phyloP scores from a whole-genome alignment of 2,888 invertebrate genomes.

The Tenodera sinensis region DNA sequence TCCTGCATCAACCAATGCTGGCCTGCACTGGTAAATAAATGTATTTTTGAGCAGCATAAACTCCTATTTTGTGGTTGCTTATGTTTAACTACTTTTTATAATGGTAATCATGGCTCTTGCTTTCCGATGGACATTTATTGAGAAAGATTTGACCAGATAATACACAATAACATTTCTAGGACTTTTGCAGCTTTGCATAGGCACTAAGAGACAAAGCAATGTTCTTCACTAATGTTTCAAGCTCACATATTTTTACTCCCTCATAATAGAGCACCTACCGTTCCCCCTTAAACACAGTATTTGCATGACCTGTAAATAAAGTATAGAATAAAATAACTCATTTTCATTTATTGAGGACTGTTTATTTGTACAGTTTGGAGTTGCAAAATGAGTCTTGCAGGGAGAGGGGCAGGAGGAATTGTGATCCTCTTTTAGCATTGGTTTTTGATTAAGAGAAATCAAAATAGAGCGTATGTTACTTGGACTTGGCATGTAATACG shows the following conservation, averaged over 20 bases:
- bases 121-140: background rate
- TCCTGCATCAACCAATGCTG: background rate
- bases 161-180: background rate
- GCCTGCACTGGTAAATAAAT: background rate
- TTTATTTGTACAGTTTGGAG: background rate
- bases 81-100: background rate
- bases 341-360: background rate
- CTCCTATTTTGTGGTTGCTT: background rate
- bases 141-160: background rate
- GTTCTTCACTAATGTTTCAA: background rate
- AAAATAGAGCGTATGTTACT: background rate
- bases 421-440: background rate
- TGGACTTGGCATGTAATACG: background rate
- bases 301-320: constrained; percentile 1
- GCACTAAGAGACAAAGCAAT: background rate
- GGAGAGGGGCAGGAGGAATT: background rate
- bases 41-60: background rate
- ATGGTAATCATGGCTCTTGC: background rate
- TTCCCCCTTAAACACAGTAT: background rate
- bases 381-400: background rate
- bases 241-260: background rate
- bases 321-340: background rate
- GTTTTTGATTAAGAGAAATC: background rate
- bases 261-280: background rate
- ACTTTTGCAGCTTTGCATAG: background rate